phyloP scores from a whole-genome alignment of 2,113 vertebrate genomes.

The Menura novaehollandiae region DNA sequence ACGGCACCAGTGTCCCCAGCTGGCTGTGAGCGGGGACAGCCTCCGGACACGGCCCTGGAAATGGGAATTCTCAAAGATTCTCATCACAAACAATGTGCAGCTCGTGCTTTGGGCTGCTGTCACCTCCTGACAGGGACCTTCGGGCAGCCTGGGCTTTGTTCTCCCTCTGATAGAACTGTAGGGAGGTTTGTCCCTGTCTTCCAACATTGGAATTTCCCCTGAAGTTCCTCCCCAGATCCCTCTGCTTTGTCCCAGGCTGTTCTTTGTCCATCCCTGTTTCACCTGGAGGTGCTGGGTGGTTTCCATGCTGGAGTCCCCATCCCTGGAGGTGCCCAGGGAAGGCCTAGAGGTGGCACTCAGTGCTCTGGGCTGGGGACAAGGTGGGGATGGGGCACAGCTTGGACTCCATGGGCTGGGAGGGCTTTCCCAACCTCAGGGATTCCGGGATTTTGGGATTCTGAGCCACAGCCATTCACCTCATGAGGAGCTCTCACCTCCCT shows the following conservation, averaged over 20 bases:
- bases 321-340: background rate
- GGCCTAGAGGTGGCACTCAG: background rate
- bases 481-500: background rate
- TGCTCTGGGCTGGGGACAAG: background rate
- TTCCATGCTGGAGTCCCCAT: background rate
- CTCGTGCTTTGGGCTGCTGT: background rate
- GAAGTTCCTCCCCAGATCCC: background rate
- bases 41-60: background rate
- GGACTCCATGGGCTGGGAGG: background rate
- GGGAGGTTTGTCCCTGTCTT: fast-evolving
- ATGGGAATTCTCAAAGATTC: background rate
- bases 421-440: background rate
- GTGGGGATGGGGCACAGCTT: background rate
- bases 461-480: background rate
- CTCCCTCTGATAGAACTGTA: background rate
- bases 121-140: background rate
- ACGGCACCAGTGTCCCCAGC: background rate
- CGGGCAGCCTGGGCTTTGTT: background rate
- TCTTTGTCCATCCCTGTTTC: background rate
- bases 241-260: background rate
- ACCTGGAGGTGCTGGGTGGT: too few species aligned
- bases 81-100: fast-evolving
- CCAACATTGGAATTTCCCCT: background rate
- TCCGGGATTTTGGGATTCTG: background rate
- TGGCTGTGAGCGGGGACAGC: background rate